These are phyloP conservation scores for Chrysolina oricalcia DNA, from an alignment of 2,888 invertebrate species.

Conservation along the genomic window DNA sequence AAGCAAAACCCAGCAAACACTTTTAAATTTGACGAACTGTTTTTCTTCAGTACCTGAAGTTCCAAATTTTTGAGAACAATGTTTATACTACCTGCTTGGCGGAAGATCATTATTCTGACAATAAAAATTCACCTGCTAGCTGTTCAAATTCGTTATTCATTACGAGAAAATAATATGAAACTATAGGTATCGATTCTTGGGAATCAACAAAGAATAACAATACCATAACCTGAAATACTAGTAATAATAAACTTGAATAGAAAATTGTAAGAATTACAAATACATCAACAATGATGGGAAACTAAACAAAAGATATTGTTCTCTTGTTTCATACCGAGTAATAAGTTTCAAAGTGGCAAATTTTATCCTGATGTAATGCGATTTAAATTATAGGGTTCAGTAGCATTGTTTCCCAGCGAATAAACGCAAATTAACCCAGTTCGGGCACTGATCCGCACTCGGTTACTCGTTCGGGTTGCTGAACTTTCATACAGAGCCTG, in stretches of 20 bases:
- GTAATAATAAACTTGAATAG: not conserved
- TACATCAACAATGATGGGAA: slow-evolving; percentile 13
- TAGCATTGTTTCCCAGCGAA: slow-evolving; percentile 31
- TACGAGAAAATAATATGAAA: too few species aligned
- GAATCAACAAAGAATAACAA: not conserved
- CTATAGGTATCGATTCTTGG: too few species aligned
- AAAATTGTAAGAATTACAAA: not conserved
- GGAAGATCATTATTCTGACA: too few species aligned
- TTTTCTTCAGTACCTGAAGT: too few species aligned
- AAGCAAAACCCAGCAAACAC: too few species aligned
- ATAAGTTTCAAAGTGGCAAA: not conserved
- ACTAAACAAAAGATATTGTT: not conserved
- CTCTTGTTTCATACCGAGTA: not conserved
- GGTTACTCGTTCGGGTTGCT: slow-evolving; percentile 16
- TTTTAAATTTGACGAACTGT: too few species aligned
- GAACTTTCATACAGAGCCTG: not conserved
- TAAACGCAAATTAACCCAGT: slow-evolving; percentile 18
- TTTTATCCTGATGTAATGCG: slow-evolving; percentile 34
- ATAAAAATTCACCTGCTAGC: too few species aligned
- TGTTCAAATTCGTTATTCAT: not conserved
- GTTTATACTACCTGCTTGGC: too few species aligned
- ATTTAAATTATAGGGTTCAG: slow-evolving; percentile 38
- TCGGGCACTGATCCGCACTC: not conserved
- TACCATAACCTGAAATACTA: not conserved
- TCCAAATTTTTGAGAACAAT: too few species aligned